Percentiles rank a stretch among this genome's conserved stretches.
Evolutionary conservation across 2,113 vertebrate species (phyloP).

Genomic region (Haemorhous mexicanus): DNA sequence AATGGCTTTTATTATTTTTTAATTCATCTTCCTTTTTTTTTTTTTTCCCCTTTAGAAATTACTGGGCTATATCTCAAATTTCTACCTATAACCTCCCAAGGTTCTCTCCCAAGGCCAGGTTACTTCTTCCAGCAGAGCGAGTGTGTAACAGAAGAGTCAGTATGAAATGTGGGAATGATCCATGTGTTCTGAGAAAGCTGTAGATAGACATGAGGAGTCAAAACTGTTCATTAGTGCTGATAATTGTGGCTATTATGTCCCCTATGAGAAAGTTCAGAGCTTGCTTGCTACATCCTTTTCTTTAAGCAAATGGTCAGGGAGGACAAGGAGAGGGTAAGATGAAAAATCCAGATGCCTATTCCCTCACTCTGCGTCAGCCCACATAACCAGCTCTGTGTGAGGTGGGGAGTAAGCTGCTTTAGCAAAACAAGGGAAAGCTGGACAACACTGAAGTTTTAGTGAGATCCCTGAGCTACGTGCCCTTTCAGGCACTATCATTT

Average conservation of each 20-base stretch:
- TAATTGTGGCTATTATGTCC: not conserved
- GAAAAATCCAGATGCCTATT: not conserved
- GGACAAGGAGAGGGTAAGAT: not conserved
- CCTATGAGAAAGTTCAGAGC: not conserved
- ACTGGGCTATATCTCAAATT: not conserved
- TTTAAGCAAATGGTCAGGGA: not conserved
- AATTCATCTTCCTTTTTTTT: not conserved
- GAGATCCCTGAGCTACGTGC: not conserved
- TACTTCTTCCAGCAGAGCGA: not conserved
- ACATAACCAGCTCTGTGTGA: fast-evolving
- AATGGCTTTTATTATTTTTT: not conserved
- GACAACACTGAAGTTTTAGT: not conserved
- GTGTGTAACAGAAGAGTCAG: not conserved
- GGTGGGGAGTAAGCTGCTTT: not conserved
- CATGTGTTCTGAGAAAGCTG: not conserved
- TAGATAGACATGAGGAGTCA: not conserved
- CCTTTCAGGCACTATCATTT: not conserved
- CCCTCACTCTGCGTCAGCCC: not conserved
- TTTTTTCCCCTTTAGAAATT: not conserved
- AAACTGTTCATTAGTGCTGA: not conserved
- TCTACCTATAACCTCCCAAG: not conserved
- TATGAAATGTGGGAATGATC: not conserved
- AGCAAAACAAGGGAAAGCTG: not conserved
- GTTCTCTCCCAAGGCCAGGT: not conserved
- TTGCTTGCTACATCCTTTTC: not conserved